phyloP scores from a whole-genome alignment of 2,797 vertebrate genomes.

The Periparus ater region DNA sequence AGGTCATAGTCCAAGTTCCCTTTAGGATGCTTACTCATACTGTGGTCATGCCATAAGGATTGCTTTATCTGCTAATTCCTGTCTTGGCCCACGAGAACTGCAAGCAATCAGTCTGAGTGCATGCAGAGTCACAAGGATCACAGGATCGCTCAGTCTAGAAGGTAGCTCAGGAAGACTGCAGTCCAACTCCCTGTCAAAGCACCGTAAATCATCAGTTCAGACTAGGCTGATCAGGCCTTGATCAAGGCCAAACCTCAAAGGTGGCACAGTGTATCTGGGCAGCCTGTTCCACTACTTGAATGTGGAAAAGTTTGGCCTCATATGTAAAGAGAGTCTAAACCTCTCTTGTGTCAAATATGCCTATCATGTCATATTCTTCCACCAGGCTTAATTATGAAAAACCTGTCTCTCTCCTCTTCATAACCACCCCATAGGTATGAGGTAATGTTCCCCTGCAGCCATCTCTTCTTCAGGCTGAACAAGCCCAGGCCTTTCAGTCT shows the following conservation, averaged over 20 bases:
- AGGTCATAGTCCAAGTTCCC: background rate
- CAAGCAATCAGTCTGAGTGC: background rate
- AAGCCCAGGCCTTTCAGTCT: background rate
- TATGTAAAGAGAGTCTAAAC: background rate
- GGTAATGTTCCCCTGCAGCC: background rate
- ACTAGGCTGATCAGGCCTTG: background rate
- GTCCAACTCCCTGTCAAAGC: background rate
- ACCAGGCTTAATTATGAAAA: background rate
- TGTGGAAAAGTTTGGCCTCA: background rate
- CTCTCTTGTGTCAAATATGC: background rate
- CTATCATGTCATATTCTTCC: background rate
- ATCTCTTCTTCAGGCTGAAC: background rate
- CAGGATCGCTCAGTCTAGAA: background rate
- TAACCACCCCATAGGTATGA: background rate
- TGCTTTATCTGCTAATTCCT: background rate
- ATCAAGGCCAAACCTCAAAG: background rate
- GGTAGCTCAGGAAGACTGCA: background rate
- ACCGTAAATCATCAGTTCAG: background rate
- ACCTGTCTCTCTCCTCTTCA: background rate
- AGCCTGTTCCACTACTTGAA: background rate
- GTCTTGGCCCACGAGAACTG: background rate
- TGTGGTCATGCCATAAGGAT: background rate
- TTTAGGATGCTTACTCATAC: conserved; percentile 16
- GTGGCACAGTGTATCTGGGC: background rate
- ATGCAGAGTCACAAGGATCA: background rate